These are phyloP conservation scores for Tachyglossus aculeatus DNA, from an alignment of 2,797 vertebrate genomes.

Conservation along the genomic window DNA sequence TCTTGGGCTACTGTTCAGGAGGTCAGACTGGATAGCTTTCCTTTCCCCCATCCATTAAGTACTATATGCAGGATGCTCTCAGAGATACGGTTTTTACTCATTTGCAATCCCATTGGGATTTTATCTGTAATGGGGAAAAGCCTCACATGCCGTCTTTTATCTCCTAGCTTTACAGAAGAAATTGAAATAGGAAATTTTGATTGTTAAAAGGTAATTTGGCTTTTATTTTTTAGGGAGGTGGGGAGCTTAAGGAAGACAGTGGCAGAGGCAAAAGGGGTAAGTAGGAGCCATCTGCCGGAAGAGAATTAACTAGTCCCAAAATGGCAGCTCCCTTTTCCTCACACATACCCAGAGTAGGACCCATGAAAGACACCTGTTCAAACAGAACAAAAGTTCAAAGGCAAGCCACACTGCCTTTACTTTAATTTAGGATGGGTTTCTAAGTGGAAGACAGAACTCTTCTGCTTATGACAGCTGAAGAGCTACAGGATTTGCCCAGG, in stretches of 20 bases:
- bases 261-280: background rate
- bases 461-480: no score
- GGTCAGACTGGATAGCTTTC: slow-evolving; percentile 39
- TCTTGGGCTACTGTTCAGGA: slow-evolving; percentile 39
- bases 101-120: fast-evolving
- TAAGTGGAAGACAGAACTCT: background rate
- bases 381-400: slow-evolving; percentile 9
- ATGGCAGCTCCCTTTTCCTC: background rate
- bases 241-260: fast-evolving
- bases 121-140: background rate
- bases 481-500: no score
- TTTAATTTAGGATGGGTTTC: background rate
- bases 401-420: slow-evolving; percentile 31
- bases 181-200: background rate
- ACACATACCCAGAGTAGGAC: background rate
- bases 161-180: background rate
- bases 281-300: background rate
- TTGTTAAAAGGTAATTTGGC: background rate
- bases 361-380: background rate
- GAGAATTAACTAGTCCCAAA: background rate
- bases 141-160: background rate
- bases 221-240: fast-evolving
- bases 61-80: background rate
- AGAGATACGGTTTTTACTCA: background rate
- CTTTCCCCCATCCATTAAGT: background rate